Evolutionary conservation across 1,140 invertebrate genomes (phyloP).

Genomic region (Homarus americanus): DNA sequence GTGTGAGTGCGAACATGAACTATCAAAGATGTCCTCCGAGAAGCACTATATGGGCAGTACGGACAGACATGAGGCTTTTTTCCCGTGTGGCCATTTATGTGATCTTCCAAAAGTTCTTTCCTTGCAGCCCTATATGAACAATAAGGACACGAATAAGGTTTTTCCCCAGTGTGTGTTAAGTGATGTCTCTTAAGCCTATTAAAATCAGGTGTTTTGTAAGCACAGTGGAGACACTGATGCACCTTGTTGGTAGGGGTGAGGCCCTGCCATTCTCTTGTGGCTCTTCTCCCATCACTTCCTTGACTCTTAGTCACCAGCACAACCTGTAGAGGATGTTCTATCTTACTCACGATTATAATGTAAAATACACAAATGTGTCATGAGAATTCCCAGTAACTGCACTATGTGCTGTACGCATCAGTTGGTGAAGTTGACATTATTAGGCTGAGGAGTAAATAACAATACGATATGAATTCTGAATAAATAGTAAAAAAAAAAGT

Average conservation of each 20-base stretch:
- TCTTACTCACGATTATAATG: background rate
- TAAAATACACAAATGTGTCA: background rate
- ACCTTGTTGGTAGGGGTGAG: background rate
- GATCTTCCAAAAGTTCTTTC: constrained; percentile 30
- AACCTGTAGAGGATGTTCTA: constrained; percentile 23
- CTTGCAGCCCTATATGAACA: constrained; percentile 40
- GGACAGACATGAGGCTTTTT: constrained; percentile 35
- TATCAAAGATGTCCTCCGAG: constrained; percentile 16
- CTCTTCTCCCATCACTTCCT: background rate
- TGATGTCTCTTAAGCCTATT: background rate
- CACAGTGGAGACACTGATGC: background rate
- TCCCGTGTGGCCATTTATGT: constrained; percentile 51
- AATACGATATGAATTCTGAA: background rate
- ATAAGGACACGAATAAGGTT: constrained; percentile 36
- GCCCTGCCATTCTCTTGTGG: background rate
- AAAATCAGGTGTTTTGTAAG: background rate
- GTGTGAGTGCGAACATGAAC: constrained; percentile 46
- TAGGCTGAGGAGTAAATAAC: background rate
- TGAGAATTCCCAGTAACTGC: background rate
- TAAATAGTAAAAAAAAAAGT: too few species aligned
- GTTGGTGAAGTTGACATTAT: background rate
- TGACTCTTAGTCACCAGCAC: background rate
- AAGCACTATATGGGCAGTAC: constrained; percentile 32
- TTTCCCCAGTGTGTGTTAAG: constrained; percentile 8
- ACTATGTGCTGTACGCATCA: background rate